phyloP scores from a whole-genome alignment of 1,140 invertebrate species.

The Eurosta solidaginis region DNA sequence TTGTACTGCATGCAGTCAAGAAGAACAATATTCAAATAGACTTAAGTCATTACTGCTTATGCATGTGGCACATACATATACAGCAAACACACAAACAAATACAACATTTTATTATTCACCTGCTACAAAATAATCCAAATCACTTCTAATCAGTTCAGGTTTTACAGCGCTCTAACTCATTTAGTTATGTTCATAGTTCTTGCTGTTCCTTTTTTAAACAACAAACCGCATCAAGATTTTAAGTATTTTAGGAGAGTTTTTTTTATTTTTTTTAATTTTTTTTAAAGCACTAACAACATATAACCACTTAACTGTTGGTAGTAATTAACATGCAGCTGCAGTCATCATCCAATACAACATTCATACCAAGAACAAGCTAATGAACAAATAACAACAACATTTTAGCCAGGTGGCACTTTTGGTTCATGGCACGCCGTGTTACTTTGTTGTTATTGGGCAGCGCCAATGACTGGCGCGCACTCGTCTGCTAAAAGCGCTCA shows the following conservation, averaged over 20 bases:
- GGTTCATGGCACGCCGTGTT: no score
- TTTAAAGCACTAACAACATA: neutral
- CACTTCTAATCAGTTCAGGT: neutral
- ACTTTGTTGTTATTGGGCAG: neutral
- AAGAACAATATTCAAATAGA: neutral
- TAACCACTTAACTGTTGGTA: conserved; percentile 17
- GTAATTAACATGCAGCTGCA: conserved; percentile 18
- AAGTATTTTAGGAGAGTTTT: no score
- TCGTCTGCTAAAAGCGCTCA: neutral
- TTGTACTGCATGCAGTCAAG: neutral
- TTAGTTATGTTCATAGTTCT: no score
- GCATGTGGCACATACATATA: neutral
- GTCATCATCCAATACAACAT: neutral
- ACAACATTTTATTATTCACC: neutral
- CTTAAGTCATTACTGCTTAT: neutral
- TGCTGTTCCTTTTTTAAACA: neutral
- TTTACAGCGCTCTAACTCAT: neutral
- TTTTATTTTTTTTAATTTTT: neutral
- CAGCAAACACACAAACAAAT: neutral
- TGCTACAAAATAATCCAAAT: neutral
- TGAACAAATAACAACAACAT: no score
- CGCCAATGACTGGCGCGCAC: neutral
- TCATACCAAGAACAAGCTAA: neutral
- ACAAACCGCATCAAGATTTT: neutral
- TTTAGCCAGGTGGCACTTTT: neutral